Conservation (phyloP, 2,888 invertebrate genomes). For the Steinernema hermaphroditum region DNA sequence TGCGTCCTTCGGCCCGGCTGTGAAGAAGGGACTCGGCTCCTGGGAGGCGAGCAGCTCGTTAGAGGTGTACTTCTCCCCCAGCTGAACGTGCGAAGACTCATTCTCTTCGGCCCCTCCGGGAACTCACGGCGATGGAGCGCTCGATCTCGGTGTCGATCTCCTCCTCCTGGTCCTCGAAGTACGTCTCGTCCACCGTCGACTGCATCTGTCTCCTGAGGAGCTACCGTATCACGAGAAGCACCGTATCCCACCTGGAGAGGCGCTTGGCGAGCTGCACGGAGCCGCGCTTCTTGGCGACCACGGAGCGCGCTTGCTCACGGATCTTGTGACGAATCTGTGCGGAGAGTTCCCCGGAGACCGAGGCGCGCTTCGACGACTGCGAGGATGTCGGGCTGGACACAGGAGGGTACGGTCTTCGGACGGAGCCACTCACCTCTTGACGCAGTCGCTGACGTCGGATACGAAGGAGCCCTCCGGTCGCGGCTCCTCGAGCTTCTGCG, state of each 20-base stretch:
- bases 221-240: neutral
- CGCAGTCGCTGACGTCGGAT: neutral
- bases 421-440: neutral
- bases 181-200: neutral
- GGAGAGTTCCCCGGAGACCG: constrained; percentile 41
- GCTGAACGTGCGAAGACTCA: neutral
- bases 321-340: constrained; percentile 41
- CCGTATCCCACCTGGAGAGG: constrained; percentile 23
- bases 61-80: neutral
- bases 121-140: neutral
- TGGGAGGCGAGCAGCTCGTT: neutral
- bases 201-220: neutral
- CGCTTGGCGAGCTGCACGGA: constrained; percentile 52
- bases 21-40: neutral
- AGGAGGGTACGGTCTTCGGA: neutral
- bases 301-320: constrained; percentile 43
- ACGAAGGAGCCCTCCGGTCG: neutral
- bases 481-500: neutral
- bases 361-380: constrained; percentile 37
- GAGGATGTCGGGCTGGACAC: constrained; percentile 32
- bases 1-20: neutral
- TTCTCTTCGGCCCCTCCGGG: neutral
- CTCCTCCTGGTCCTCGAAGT: neutral
- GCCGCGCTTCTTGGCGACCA: constrained; percentile 55
- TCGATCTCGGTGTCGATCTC: constrained; percentile 12